A percentile compares a stretch with the other conserved stretches of the same genome.
Evolutionary conservation across 1,140 invertebrate genomes (phyloP).

Genomic region (Akabosia matsudoensis): DNA sequence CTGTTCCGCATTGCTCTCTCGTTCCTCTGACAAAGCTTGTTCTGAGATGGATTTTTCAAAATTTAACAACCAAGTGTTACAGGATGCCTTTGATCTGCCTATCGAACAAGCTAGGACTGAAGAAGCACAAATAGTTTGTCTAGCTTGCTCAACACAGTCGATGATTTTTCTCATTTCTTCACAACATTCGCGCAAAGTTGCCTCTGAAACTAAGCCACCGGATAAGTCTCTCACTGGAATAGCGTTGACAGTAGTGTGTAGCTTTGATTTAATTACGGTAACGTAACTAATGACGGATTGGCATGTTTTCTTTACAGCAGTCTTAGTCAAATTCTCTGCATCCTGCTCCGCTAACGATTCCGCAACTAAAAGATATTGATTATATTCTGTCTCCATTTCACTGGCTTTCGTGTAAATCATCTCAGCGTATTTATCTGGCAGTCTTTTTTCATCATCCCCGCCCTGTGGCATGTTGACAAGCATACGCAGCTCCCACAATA

Average conservation of each 20-base stretch:
- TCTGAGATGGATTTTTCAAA: neutral
- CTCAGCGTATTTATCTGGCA: neutral
- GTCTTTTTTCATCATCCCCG: neutral
- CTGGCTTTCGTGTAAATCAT: slow-evolving; percentile 24
- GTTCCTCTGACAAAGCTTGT: neutral
- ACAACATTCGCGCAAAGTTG: neutral
- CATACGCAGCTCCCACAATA: slow-evolving; percentile 30
- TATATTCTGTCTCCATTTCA: slow-evolving; percentile 25
- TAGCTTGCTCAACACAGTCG: neutral
- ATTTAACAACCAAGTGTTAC: neutral
- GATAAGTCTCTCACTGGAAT: neutral
- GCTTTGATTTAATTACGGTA: neutral
- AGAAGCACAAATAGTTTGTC: neutral
- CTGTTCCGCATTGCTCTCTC: neutral
- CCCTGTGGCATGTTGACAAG: neutral
- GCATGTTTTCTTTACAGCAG: neutral
- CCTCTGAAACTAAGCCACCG: neutral
- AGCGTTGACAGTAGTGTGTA: neutral
- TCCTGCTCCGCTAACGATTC: slow-evolving; percentile 8
- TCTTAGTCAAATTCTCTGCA: neutral
- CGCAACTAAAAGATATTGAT: slow-evolving; percentile 26
- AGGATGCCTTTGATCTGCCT: neutral
- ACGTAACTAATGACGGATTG: neutral
- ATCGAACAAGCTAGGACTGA: no score
- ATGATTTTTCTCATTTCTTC: neutral